phyloP scores from a whole-genome alignment of 2,797 vertebrate species.

The Geotrypetes seraphini region DNA sequence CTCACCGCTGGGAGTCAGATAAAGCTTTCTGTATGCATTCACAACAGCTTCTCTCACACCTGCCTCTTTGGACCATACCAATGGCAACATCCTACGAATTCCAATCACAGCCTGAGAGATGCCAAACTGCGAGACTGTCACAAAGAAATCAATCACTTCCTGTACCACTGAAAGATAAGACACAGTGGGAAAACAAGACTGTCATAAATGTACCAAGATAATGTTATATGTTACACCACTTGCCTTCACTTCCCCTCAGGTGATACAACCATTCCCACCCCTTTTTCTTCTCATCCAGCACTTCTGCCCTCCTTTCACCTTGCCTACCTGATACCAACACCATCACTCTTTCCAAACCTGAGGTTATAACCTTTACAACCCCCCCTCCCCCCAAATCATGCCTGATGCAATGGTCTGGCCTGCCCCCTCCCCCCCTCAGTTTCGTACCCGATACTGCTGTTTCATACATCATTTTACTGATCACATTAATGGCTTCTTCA shows the following conservation, averaged over 20 bases:
- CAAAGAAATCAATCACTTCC: slow-evolving; percentile 92
- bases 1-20: slow-evolving; percentile 72
- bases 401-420: too few species aligned
- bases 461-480: slow-evolving; percentile 85
- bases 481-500: slow-evolving; percentile 70
- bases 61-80: slow-evolving; percentile 87
- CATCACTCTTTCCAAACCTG: too few species aligned
- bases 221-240: too few species aligned
- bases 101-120: slow-evolving; percentile 79
- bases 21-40: slow-evolving; percentile 81
- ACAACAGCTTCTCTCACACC: slow-evolving; percentile 83
- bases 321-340: too few species aligned
- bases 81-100: slow-evolving; percentile 84
- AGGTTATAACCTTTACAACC: too few species aligned
- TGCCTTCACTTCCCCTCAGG: too few species aligned
- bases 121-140: slow-evolving; percentile 79
- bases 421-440: neutral
- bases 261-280: too few species aligned
- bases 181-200: neutral
- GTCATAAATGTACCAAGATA: too few species aligned
- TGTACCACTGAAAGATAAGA: slow-evolving; percentile 73
- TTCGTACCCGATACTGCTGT: slow-evolving; percentile 15
- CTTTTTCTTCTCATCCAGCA: too few species aligned
- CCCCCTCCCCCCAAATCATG: too few species aligned
- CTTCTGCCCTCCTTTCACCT: too few species aligned